Conservation (phyloP, 2,888 invertebrate genomes). For the Eretmocerus hayati region DNA sequence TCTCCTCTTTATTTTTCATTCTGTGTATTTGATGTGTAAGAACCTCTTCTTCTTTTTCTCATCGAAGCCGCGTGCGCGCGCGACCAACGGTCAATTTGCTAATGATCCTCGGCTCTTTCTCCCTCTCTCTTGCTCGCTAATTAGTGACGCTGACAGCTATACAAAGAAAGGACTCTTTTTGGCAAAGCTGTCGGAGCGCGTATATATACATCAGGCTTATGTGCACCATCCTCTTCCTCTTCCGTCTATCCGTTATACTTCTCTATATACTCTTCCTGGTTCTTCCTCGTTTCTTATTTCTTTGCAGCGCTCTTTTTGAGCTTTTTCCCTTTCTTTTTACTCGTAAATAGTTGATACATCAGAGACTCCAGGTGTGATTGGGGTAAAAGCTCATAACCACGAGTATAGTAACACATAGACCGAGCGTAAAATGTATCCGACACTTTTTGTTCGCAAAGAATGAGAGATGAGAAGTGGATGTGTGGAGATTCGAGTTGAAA, state of each 20-base stretch:
- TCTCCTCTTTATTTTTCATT: too few relatives aligned
- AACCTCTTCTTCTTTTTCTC: conserved; percentile 2
- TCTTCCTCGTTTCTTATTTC: not conserved
- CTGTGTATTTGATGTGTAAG: too few relatives aligned
- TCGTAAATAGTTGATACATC: conserved; percentile 14
- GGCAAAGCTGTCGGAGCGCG: conserved; percentile 3
- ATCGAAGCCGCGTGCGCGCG: not conserved
- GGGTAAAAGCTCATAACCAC: conserved; percentile 14
- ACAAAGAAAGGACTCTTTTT: not conserved
- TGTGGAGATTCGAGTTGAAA: not conserved
- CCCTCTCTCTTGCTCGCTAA: conserved; percentile 19
- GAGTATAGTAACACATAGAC: too few relatives aligned
- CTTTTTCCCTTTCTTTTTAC: not conserved
- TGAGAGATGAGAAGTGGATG: not conserved
- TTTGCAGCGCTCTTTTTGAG: conserved; percentile 6
- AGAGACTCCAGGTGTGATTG: not conserved
- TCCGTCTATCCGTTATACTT: not conserved
- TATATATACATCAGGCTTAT: conserved; percentile 10
- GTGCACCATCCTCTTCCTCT: conserved; percentile 1
- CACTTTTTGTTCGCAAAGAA: not conserved
- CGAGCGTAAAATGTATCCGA: conserved; percentile 6
- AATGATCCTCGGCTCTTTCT: conserved; percentile 21
- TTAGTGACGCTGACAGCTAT: conserved; percentile 15
- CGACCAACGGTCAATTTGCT: conserved; percentile 23
- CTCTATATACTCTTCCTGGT: not conserved